Percentiles rank a stretch among this genome's conserved stretches.
Evolutionary conservation across 2,888 invertebrate species (phyloP).

Genomic region (Esperia sulphurella): DNA sequence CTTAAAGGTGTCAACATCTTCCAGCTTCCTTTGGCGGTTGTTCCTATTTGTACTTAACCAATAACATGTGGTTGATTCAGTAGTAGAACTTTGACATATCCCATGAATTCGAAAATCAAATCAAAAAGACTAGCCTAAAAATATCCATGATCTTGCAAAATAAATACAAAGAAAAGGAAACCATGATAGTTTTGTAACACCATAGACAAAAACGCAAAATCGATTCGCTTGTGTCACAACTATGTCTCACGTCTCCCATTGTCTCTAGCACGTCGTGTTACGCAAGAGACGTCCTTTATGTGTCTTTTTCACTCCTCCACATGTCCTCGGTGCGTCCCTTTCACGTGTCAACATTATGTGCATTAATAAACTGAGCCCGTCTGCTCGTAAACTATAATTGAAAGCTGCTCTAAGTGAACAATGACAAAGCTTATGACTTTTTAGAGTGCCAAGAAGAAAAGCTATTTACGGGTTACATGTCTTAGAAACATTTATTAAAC

Average conservation of each 20-base stretch:
- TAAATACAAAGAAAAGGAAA: neutral
- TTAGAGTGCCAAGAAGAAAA: no score
- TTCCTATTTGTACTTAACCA: no score
- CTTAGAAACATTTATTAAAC: no score
- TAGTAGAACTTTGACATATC: no score
- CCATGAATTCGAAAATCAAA: no score
- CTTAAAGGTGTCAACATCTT: no score
- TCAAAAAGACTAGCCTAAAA: no score
- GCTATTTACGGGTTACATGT: no score
- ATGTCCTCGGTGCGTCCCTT: slow-evolving; percentile 12
- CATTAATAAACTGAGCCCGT: slow-evolving; percentile 25
- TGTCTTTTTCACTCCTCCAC: slow-evolving; percentile 4
- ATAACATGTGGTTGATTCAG: no score
- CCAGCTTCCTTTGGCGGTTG: no score
- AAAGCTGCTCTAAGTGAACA: slow-evolving; percentile 9
- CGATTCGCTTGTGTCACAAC: slow-evolving; percentile 14
- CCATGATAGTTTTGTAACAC: neutral
- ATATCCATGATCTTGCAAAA: no score
- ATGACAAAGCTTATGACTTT: neutral
- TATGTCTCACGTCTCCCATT: slow-evolving; percentile 15
- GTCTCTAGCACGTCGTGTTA: slow-evolving; percentile 17
- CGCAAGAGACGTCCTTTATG: slow-evolving; percentile 20
- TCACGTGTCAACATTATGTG: slow-evolving; percentile 28
- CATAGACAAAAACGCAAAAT: slow-evolving; percentile 9
- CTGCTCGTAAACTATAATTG: slow-evolving; percentile 30